Evolutionary conservation across 92 coral and sea anemone species (phyloP), one percentile per base, ranked within the genome.

Genomic region (Galaxea fascicularis): DNA sequence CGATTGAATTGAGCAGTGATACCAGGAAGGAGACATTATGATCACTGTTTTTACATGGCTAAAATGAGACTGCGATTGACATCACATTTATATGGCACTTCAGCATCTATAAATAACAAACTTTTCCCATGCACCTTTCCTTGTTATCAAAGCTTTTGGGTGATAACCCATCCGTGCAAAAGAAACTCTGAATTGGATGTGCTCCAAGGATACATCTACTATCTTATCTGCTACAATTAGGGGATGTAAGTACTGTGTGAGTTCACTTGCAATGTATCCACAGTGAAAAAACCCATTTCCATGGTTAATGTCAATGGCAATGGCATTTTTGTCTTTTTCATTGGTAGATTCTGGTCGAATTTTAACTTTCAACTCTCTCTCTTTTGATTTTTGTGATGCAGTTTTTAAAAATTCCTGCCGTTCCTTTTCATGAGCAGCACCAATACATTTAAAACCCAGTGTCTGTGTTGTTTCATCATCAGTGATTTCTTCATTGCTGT

Each of bases 211-310:
- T 20, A 59, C 65, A 44, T 76, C 65, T 0, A 74, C 28, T 30
- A 90, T 66, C 44, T 80, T 74, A 65, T 66, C 65, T 21, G 65
- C 46, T 21, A 28, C 49, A 6, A 86, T 26, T 15, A 81, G 79
- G n/a, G 29, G 78, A 30, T 89, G 90, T 16, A 86, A 59, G 62
- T 86, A 81, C n/a, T 26, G 68, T 13, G 93, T 86, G 10, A 81
- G 66, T 44, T 86, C 88, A 45, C 69, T 79, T 24, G 93, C 85
- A 79, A 89, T 89, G 54, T 89, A 89, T 18, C 89, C 92, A 28
- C 74, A 82, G 4, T 27, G 58, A 27, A 29, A 51, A 80, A 64
- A 89, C n/a, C 85, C 89, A 6, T 69, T 72, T 0, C 83, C 82
- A 59, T 85, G 82, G 62, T 90, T 78, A 4, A 90, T 31, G 46